phyloP scores from a whole-genome alignment of 2,888 invertebrate species.

The Idaea dimidiata region DNA sequence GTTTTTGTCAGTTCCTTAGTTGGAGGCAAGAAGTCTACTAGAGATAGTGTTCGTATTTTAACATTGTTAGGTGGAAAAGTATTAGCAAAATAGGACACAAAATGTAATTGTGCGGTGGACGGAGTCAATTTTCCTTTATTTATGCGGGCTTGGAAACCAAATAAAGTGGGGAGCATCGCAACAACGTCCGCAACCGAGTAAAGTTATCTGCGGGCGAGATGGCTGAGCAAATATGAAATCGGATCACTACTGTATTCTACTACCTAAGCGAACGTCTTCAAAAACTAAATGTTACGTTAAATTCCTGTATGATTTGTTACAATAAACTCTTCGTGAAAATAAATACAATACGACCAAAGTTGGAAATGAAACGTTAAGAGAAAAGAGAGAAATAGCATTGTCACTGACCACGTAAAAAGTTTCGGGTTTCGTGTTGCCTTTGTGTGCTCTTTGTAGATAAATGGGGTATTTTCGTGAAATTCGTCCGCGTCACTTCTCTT shows the following conservation, averaged over 20 bases:
- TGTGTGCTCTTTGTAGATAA: conserved; percentile 74
- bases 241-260: conserved; percentile 46
- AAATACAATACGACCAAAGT: conserved; percentile 58
- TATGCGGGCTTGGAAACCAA: conserved; percentile 73
- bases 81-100: conserved; percentile 33
- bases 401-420: conserved; percentile 79
- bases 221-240: conserved; percentile 64
- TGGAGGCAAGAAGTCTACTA: conserved; percentile 8
- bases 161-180: conserved; percentile 64
- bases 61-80: conserved; percentile 18
- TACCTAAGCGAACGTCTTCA: conserved; percentile 43
- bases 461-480: conserved; percentile 78
- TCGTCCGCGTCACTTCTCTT: conserved; percentile 76
- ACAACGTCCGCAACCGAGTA: conserved; percentile 46
- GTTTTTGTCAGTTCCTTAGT: conserved; percentile 39
- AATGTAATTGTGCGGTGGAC: conserved; percentile 51
- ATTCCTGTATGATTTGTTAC: conserved; percentile 39
- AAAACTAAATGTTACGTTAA: conserved; percentile 40
- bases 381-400: conserved; percentile 72
- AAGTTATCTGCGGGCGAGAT: conserved; percentile 72
- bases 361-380: conserved; percentile 71
- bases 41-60: conserved; percentile 18
- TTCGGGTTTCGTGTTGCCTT: conserved; percentile 75
- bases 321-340: conserved; percentile 45
- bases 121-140: conserved; percentile 55